phyloP scores from a whole-genome alignment of 2,888 invertebrate genomes.

The Agrotis clavis region DNA sequence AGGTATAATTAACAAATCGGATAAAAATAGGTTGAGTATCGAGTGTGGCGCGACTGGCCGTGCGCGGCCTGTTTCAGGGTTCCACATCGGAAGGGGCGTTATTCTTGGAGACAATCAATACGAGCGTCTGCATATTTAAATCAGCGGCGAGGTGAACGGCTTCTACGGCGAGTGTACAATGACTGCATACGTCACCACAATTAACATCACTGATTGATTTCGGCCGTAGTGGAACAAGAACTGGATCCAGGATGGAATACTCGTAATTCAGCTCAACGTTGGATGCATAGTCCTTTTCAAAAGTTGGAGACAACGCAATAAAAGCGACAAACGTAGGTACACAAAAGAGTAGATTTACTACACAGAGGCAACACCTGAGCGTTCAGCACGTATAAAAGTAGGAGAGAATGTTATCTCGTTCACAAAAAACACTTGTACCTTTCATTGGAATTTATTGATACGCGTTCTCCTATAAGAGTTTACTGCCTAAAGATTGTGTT shows the following conservation, averaged over 20 bases:
- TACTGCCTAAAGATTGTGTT: conserved; percentile 38
- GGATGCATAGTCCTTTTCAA: conserved; percentile 4
- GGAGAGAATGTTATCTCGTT: conserved; percentile 41
- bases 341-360: conserved; percentile 44
- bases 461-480: conserved; percentile 38
- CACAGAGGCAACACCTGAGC: conserved; percentile 35
- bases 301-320: conserved; percentile 19
- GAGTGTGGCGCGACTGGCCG: conserved; percentile 60
- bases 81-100: conserved; percentile 77
- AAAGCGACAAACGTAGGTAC: conserved; percentile 18
- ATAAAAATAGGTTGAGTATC: conserved; percentile 65
- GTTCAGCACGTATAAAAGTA: conserved; percentile 44
- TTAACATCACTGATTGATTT: conserved; percentile 38
- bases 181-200: conserved; percentile 53
- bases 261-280: conserved; percentile 5
- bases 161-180: conserved; percentile 59
- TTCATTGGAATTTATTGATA: conserved; percentile 56
- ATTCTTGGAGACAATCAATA: conserved; percentile 90
- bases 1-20: conserved; percentile 44
- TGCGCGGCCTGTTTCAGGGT: conserved; percentile 71
- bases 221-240: conserved; percentile 9
- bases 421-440: conserved; percentile 45
- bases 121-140: conserved; percentile 89
- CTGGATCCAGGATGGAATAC: conserved; percentile 16
- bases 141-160: conserved; percentile 80